Evolutionary conservation across 2,888 invertebrate genomes (phyloP).

Genomic region (Calephelis perditalis): DNA sequence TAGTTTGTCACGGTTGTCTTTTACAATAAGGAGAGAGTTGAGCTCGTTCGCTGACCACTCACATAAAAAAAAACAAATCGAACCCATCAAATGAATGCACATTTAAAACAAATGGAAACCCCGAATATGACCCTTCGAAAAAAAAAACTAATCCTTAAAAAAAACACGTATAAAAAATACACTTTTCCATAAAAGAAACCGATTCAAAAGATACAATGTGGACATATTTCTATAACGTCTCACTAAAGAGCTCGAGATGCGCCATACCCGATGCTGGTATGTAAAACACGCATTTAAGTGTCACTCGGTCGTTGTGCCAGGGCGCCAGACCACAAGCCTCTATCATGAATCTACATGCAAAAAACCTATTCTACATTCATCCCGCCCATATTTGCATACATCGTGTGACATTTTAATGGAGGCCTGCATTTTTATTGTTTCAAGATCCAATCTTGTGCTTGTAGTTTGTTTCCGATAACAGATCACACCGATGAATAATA

Average conservation of each 20-base stretch:
- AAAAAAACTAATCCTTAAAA: no score
- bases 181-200: not conserved
- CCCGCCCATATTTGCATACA: slow-evolving; percentile 30
- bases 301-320: slow-evolving; percentile 32
- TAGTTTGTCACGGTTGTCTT: no score
- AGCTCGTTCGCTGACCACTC: no score
- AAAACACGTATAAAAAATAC: no score
- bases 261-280: slow-evolving; percentile 20
- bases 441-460: slow-evolving; percentile 6
- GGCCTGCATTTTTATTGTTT: slow-evolving; percentile 23
- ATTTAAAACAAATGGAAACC: no score
- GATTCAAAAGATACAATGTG: not conserved
- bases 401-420: slow-evolving; percentile 32
- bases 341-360: slow-evolving; percentile 31
- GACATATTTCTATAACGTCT: slow-evolving; percentile 16
- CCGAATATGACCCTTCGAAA: no score
- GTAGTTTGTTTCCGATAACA: not conserved
- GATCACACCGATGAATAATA: not conserved
- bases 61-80: no score
- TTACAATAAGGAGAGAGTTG: no score
- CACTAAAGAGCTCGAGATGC: slow-evolving; percentile 11
- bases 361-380: slow-evolving; percentile 29
- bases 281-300: slow-evolving; percentile 34
- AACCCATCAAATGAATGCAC: no score
- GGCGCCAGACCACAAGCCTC: slow-evolving; percentile 25